Conservation (phyloP, 2,888 invertebrate species). For the Hartigia nigra region DNA sequence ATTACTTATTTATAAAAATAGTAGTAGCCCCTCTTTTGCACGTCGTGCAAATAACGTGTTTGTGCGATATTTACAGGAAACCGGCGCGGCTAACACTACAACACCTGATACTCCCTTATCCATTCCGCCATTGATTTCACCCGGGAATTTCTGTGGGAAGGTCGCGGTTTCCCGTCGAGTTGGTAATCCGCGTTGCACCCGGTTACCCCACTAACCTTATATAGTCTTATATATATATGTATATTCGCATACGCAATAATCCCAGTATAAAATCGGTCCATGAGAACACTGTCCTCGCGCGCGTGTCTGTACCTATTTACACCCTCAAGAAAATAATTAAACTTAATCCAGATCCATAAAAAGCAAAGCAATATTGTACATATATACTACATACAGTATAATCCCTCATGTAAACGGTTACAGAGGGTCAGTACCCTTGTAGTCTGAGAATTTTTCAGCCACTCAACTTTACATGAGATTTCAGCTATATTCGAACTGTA, state of each 20-base stretch:
- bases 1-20: background rate
- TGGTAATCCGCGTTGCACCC: slow-evolving; percentile 29
- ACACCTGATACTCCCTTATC: background rate
- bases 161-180: slow-evolving; percentile 35
- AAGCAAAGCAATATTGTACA: background rate
- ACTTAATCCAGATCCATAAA: background rate
- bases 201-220: background rate
- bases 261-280: background rate
- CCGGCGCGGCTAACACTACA: background rate
- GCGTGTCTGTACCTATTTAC: background rate
- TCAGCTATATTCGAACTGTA: background rate
- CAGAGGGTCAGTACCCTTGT: background rate
- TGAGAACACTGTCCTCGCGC: background rate
- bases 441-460: background rate
- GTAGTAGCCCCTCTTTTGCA: background rate
- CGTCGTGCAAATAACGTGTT: background rate
- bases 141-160: slow-evolving; percentile 42
- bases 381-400: background rate
- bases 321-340: background rate
- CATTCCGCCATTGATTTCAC: slow-evolving; percentile 15
- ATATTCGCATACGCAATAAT: background rate
- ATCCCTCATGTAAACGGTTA: background rate
- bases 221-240: background rate
- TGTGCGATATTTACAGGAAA: background rate
- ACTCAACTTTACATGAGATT: background rate